Evolutionary conservation across 2,113 vertebrate genomes (phyloP), one percentile per base, ranked within the genome.

Genomic region (Talpa occidentalis): DNA sequence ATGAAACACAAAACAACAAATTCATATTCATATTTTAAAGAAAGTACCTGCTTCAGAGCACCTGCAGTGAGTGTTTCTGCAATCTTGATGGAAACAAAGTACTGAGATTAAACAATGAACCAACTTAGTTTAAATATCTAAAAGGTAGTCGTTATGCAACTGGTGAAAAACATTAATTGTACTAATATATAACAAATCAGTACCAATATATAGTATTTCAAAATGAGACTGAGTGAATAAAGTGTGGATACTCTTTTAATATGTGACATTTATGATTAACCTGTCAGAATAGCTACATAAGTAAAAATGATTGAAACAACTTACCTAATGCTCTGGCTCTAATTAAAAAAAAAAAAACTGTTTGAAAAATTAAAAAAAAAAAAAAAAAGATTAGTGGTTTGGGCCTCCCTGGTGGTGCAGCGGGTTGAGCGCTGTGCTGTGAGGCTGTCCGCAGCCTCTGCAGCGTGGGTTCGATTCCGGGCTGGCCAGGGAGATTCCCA

Each of bases 301-400:
- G 15, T 40, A 94, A 86, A 92, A 96, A 59, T 81, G n/a, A 91
- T 59, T 79, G 19, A 90, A 93, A 91, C 5, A 32, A 40, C 79
- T 56, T 47, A 26, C 42, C 56, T 35, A 94, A 78, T 64, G 81
- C 30, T 70, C 49, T 79, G 26, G 21, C 22, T 79, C 37, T n/a
- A 3, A 77, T 77, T n/a, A n/a, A n/a, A 1, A 28, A 42, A 42
- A 72, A 60, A 74, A 87, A 83, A 83, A 90, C 11, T 91, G 59
- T 35, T 90, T 40, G 19, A 90, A 92, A 92, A 80, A 40, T 54
- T 8, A 2, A 0, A n/a, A n/a, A n/a, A n/a, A n/a, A n/a, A n/a
- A n/a, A n/a, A n/a, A n/a, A n/a, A n/a, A n/a, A n/a, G n/a, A n/a
- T n/a, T n/a, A n/a, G n/a, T n/a, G n/a, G n/a, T n/a, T n/a, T n/a